Conservation (phyloP, 2,797 vertebrate genomes). For the Limosa lapponica region DNA sequence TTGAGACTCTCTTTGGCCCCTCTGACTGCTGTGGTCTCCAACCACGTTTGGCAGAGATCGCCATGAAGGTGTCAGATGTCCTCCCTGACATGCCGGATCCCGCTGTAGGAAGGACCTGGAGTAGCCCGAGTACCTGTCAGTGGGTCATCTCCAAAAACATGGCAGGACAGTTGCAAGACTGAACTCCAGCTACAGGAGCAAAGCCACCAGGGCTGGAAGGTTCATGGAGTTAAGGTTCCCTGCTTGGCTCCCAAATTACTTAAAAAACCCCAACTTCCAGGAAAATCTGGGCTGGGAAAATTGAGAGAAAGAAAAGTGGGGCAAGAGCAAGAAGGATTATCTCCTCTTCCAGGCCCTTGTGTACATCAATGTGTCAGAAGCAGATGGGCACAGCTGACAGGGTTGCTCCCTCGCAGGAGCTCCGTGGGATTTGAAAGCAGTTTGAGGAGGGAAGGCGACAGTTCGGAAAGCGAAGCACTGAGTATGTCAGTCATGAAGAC, state of each 20-base stretch:
- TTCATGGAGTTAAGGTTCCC: not conserved
- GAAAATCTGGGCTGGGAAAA: not conserved
- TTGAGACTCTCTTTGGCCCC: not conserved
- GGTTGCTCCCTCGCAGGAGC: not conserved
- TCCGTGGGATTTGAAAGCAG: not conserved
- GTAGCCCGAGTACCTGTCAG: not conserved
- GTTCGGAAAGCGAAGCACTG: not conserved
- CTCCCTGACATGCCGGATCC: rapidly evolving
- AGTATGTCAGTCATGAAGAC: not conserved
- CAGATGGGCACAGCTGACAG: conserved; percentile 13
- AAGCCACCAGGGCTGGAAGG: not conserved
- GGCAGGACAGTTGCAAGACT: not conserved
- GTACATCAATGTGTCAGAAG: not conserved
- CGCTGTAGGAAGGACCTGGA: not conserved
- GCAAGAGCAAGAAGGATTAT: not conserved
- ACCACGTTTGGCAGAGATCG: rapidly evolving
- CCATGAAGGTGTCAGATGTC: not conserved
- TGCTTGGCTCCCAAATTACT: not conserved
- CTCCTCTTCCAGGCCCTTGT: not conserved
- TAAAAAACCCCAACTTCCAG: not conserved
- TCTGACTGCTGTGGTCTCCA: not conserved
- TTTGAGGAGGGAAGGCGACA: not conserved
- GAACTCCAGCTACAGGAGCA: not conserved
- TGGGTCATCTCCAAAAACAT: not conserved
- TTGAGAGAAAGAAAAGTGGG: not conserved